Conservation (phyloP, 2,888 invertebrate genomes). For the Druceiella hillmani region DNA sequence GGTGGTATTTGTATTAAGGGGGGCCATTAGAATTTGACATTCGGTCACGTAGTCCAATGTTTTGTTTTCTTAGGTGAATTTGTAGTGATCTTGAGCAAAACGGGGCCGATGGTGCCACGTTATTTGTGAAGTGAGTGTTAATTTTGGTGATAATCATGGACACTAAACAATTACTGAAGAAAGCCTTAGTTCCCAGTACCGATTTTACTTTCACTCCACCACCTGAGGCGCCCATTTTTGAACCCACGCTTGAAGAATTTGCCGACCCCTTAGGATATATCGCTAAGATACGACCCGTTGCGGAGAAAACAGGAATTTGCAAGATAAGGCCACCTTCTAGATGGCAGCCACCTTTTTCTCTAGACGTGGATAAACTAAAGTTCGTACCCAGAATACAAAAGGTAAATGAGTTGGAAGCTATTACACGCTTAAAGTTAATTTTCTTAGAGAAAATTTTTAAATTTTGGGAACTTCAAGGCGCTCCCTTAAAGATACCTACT, state of each 20-base stretch:
- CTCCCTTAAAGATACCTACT: conserved; percentile 59
- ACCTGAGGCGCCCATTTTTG: conserved; percentile 65
- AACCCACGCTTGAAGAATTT: conserved; percentile 68
- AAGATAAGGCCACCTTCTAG: conserved; percentile 70
- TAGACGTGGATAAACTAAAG: conserved; percentile 61
- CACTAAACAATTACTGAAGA: conserved; percentile 47
- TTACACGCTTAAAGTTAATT: conserved; percentile 64
- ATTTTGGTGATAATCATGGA: conserved; percentile 33
- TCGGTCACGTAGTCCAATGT: no score
- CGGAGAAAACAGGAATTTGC: conserved; percentile 68
- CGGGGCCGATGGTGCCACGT: no score
- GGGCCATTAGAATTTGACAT: no score
- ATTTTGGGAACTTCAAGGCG: conserved; percentile 70
- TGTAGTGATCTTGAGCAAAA: no score
- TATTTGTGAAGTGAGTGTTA: no score
- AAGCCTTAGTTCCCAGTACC: conserved; percentile 49
- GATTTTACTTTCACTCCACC: conserved; percentile 49
- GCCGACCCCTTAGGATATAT: conserved; percentile 68
- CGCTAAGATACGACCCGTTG: conserved; percentile 65
- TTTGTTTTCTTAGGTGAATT: no score
- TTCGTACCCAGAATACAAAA: conserved; percentile 51
- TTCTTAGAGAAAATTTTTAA: conserved; percentile 68
- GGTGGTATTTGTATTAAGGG: no score
- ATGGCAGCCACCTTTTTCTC: conserved; percentile 76
- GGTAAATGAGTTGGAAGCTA: conserved; percentile 58